Conservation (phyloP, 2,113 vertebrate species). For the Saccopteryx bilineata region DNA sequence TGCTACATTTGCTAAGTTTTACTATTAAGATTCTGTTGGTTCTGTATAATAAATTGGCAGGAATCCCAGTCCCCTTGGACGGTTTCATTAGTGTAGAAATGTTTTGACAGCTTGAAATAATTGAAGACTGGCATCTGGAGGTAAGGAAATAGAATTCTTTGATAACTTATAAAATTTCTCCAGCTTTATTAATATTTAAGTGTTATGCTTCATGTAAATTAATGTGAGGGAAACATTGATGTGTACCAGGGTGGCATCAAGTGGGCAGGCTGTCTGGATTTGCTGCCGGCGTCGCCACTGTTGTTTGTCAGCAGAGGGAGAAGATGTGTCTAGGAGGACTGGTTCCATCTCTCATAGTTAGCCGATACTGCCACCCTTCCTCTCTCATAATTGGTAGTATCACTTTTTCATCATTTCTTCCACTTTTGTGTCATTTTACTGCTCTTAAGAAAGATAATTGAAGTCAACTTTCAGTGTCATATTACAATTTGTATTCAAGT, state of each 20-base stretch:
- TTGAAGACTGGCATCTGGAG: not conserved
- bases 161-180: not conserved
- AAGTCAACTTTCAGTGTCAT: not conserved
- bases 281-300: not conserved
- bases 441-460: not conserved
- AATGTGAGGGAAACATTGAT: not conserved
- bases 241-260: not conserved
- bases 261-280: not conserved
- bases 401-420: not conserved
- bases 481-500: not conserved
- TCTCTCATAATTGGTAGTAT: not conserved
- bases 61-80: not conserved
- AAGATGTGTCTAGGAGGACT: not conserved
- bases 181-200: not conserved
- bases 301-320: not conserved
- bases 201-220: not conserved
- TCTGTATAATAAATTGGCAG: not conserved
- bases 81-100: not conserved
- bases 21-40: not conserved
- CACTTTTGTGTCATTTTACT: not conserved
- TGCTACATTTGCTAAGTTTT: slow-evolving; percentile 15
- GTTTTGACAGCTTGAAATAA: not conserved
- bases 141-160: not conserved
- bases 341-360: not conserved
- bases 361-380: not conserved